A percentile compares a stretch with the other conserved stretches of the same genome.
These are phyloP conservation scores for Phyllostomus hastatus DNA, from an alignment of 2,113 vertebrate species.

Conservation along the genomic window DNA sequence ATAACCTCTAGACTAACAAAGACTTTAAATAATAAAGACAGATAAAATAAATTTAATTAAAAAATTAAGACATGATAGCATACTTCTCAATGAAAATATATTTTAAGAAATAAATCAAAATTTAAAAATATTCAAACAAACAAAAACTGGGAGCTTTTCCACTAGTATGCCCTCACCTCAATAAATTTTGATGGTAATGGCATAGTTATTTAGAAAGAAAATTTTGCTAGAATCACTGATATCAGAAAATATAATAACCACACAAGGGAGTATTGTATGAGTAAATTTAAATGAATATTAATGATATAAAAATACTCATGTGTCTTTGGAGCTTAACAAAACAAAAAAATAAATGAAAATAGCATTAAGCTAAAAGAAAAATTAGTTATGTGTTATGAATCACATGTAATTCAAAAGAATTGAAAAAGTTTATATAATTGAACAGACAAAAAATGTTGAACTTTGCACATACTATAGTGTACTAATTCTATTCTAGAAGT, in stretches of 20 bases:
- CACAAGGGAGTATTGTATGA: background rate
- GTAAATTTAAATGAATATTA: background rate
- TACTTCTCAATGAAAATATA: background rate
- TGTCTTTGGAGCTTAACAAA: background rate
- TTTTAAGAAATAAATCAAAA: background rate
- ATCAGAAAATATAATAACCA: background rate
- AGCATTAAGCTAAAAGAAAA: background rate
- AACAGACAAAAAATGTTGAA: background rate
- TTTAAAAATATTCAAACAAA: background rate
- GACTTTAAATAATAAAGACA: background rate
- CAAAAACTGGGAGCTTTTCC: background rate
- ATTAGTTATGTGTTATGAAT: background rate
- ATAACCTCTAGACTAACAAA: background rate
- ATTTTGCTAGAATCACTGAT: background rate
- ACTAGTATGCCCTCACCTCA: background rate
- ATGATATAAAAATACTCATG: background rate
- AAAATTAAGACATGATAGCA: background rate
- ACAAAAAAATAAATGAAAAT: background rate
- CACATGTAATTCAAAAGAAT: background rate
- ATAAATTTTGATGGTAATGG: background rate
- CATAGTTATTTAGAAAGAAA: background rate
- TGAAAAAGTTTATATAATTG: background rate
- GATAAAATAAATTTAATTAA: background rate
- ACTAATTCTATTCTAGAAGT: background rate
- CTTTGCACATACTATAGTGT: no score